phyloP scores from a whole-genome alignment of 2,797 vertebrate genomes.

The Leptoclinus maculatus region DNA sequence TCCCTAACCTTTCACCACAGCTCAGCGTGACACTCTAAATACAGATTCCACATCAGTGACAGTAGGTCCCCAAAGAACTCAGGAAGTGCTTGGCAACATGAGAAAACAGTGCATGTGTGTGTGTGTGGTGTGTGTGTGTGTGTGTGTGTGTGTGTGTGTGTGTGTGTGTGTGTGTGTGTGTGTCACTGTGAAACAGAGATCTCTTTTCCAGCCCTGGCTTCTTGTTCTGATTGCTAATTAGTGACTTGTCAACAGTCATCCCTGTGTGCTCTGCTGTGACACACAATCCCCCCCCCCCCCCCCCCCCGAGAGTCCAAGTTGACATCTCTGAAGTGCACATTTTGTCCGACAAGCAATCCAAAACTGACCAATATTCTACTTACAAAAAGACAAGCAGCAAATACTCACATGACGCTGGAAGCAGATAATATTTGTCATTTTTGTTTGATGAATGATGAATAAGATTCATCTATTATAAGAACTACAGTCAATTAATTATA shows the following conservation, averaged over 20 bases:
- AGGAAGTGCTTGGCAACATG: constrained; percentile 49
- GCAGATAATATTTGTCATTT: background rate
- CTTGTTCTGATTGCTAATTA: constrained; percentile 78
- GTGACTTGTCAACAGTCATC: constrained; percentile 72
- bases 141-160: constrained; percentile 11
- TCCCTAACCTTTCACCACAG: constrained; percentile 57
- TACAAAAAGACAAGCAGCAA: background rate
- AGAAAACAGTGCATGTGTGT: constrained; percentile 14
- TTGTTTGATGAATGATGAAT: background rate
- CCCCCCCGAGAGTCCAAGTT: background rate
- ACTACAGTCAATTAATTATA: background rate
- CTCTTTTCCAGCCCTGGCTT: constrained; percentile 64
- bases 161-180: constrained; percentile 24
- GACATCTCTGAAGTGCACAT: background rate
- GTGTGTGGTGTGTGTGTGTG: constrained; percentile 12
- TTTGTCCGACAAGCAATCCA: background rate
- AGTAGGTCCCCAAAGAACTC: constrained; percentile 62
- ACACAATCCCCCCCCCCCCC: background rate
- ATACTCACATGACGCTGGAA: background rate
- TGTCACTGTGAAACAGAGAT: constrained; percentile 59
- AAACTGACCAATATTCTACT: background rate
- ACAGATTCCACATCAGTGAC: constrained; percentile 71
- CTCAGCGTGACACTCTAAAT: constrained; percentile 66
- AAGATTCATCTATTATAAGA: background rate
- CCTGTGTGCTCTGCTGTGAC: constrained; percentile 59